Conservation (phyloP, 1,140 invertebrate species). For the Penaeus vannamei region DNA sequence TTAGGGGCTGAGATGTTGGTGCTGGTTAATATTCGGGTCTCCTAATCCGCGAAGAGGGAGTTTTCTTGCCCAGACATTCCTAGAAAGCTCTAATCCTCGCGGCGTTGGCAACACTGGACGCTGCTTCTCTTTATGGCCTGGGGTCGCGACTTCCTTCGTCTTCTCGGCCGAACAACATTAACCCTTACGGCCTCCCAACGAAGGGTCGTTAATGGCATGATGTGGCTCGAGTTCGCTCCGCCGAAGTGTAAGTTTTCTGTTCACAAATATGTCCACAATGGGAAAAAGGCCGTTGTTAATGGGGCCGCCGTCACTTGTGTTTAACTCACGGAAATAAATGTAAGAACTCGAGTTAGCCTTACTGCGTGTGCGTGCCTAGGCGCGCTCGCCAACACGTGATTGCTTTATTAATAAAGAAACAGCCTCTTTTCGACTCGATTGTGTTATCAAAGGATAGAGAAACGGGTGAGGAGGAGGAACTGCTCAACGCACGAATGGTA, state of each 20-base stretch:
- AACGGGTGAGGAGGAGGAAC: no score
- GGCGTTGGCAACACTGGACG: conserved; percentile 54
- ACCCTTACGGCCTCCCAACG: neutral
- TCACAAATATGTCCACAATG: conserved; percentile 64
- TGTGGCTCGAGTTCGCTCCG: neutral
- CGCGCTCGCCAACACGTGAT: no score
- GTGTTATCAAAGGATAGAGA: no score
- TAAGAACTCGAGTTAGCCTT: conserved; percentile 10
- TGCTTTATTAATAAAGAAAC: no score
- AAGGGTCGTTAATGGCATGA: conserved; percentile 37
- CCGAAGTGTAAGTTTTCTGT: conserved; percentile 62
- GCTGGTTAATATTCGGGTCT: no score
- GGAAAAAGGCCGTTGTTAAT: conserved; percentile 64
- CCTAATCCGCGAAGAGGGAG: no score
- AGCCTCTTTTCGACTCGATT: no score
- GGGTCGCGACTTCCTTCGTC: conserved; percentile 53
- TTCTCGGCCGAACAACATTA: neutral
- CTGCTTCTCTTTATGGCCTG: conserved; percentile 53
- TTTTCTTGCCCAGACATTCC: no score
- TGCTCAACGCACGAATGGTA: no score
- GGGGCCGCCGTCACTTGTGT: conserved; percentile 60
- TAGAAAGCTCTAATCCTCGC: no score
- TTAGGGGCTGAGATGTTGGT: no score
- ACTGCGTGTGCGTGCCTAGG: neutral
- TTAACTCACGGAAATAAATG: conserved; percentile 63